Evolutionary conservation across 2,888 invertebrate species (phyloP), one percentile per base, ranked within the genome.

Genomic region (Pandemis cinnamomeana): DNA sequence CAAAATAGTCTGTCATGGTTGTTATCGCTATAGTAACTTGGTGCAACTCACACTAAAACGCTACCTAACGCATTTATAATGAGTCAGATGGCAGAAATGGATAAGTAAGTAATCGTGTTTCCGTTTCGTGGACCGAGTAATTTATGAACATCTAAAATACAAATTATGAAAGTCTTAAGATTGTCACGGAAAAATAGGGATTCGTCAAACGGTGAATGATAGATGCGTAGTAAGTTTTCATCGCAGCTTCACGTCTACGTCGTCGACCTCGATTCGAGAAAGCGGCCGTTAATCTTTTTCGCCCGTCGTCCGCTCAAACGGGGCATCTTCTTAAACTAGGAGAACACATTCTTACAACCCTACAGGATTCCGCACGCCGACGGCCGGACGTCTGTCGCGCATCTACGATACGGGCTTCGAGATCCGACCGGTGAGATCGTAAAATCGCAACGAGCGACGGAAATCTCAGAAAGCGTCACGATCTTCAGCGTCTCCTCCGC

Each of bases 321-420:
- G 44, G 66, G 15, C 62, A 67, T 75, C 62, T 62, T n/a, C 10
- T 67, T 67, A 75, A 55, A 58, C 67, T 53, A 70, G 27, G 66
- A 70, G 73, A 73, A 73, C 73, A 73, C 73, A 70, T 66, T 53
- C 15, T 73, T 66, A 73, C 70, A 73, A 70, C 66, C 73, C 66
- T 73, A 73, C 70, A 61, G 66, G 64, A 60, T 58, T 70, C 51
- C 51, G 55, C 36, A 48, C 64, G 7, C 20, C 3, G 15, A 48
- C 7, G 46, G 27, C 7, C 3, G 64, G 27, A 27, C 58, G 27
- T 58, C 27, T 11, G 27, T 5, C 58, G 27, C 58, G 58, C 6
- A 61, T 36, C 36, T 13, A 61, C 61, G 61, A 36, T 60, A 27
- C 61, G 61, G 27, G 20, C 27, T n/a, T 58, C 58, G 7, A 61